Base-by-base conservation (phyloP, 2,797 vertebrate genomes). In the Adelosebastes latens region DNA sequence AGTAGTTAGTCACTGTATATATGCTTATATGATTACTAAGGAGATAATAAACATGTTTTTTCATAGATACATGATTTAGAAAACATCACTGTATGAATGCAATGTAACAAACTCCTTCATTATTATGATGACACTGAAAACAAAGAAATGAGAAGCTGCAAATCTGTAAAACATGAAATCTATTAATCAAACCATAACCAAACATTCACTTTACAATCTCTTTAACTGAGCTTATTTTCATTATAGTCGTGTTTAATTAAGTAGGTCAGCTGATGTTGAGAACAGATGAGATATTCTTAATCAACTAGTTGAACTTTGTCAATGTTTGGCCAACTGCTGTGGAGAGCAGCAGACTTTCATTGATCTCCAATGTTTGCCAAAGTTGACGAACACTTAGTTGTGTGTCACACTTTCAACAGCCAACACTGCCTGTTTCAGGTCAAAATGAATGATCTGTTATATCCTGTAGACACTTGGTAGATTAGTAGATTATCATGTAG, bases 301-400 rank as follows among this genome's bases (percentile, higher is more conserved):
- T 49, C 49, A 39, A 31, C 58, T 29, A 14, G 53, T 22, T 90
- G 89, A 81, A 90, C 90, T 90, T 92, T 90, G 87, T 22, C 73
- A 75, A 2, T 4, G 25, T 42, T 4, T 76, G 7, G 55, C 7
- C 0, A 12, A 53, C 66, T 32, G 4, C 29, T 32, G 65, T 69
- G 12, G 46, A 68, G 27, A 70, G 67, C 67, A 56, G 72, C n/a
- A 9, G 82, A 87, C 74, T 87, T 73, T 80, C 8, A 84, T 32
- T 72, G 77, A 87, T 87, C 65, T 68, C 58, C 79, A 77, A 36
- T 89, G 73, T 88, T 88, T 87, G 78, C 80, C 59, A 18, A 86
- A 52, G 68, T 29, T 69, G 70, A 72, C 8, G 2, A 81, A 68
- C 66, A 69, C 75, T 70, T 62, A 8, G 4, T 74, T 25, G 16